Conservation (phyloP, 35 echinoderm and acorn worm genomes). For the Apostichopus parvimensis region DNA sequence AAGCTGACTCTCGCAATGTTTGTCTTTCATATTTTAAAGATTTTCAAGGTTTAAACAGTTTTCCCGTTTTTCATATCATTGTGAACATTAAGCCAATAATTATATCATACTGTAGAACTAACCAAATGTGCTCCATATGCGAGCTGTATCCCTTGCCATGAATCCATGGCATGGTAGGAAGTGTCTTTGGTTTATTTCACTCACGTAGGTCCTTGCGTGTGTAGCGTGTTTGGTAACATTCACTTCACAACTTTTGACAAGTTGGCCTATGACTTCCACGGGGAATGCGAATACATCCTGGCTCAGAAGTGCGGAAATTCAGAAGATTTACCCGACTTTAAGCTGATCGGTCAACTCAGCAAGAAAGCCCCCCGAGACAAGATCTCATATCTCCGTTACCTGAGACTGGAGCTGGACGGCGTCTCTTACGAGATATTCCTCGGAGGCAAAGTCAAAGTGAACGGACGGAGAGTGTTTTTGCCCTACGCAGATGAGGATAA, state of each 20-base stretch:
- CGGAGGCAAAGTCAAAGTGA: slow-evolving; percentile 5
- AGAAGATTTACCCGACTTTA: not conserved
- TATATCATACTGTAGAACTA: too few relatives aligned
- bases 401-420: not conserved
- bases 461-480: slow-evolving; percentile 3
- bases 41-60: too few relatives aligned
- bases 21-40: too few relatives aligned
- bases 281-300: slow-evolving; percentile 37
- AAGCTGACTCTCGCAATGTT: too few relatives aligned
- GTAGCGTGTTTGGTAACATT: slow-evolving; percentile 17
- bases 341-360: not conserved
- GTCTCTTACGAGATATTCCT: not conserved
- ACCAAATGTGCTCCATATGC: too few relatives aligned
- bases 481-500: not conserved
- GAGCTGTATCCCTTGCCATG: too few relatives aligned
- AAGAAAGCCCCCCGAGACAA: not conserved
- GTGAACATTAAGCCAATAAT: too few relatives aligned
- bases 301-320: slow-evolving; percentile 25
- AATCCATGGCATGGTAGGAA: too few relatives aligned
- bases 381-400: not conserved
- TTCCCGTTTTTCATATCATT: too few relatives aligned
- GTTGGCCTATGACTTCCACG: slow-evolving; percentile 8
- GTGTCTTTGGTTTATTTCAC: too few relatives aligned
- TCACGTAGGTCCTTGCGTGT: slow-evolving; percentile 9
- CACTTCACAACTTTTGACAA: slow-evolving; percentile 46